Evolutionary conservation across 2,797 vertebrate genomes (phyloP), one percentile per base, ranked within the genome.

Genomic region (Arctocebus calabarensis): DNA sequence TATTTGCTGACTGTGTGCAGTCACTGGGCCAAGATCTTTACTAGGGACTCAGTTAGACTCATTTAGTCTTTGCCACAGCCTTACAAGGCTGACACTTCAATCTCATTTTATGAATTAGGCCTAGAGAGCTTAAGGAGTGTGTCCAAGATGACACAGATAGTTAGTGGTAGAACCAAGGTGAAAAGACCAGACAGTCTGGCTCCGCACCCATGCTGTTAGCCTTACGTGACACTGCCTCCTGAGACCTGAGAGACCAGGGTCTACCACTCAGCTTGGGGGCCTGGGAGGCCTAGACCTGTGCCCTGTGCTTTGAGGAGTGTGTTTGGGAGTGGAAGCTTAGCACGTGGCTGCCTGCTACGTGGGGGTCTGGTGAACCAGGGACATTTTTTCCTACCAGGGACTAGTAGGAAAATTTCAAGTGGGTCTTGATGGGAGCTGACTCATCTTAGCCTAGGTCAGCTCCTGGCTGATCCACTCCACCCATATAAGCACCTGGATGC

Each of bases 1-100:
- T 4, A n/a, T n/a, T 32, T 37, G 6, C 55, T 1, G 0, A 5
- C 45, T 1, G 0, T 1, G 2, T 1, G 17, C 74, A 1, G 29
- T 17, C 22, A 0, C 57, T 1, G 0, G 3, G 29, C 52, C 48
- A 7, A 10, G 84, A 11, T 1, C n/a, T 23, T 17, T 9, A 1
- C 16, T 23, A 22, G 79, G 0, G 1, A 22, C 17, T 19, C 27
- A 9, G 16, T 16, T 52, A 16, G 48, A 52, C 5, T n/a, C 16
- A 0, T 16, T 57, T 32, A 7, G 8, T 10, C 20, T 48, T 11
- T 2, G 10, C 55, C 3, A 6, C 16, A 0, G 0, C 79, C 45
- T n/a, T 6, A 0, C 0, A 7, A 48, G 59, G 91, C 34, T 23
- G 32, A 34, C 2, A 3, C 9, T 57, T 23, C 52, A 2, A 34